Evolutionary conservation across 2,113 vertebrate species (phyloP).

Genomic region (Phasianus colchicus): DNA sequence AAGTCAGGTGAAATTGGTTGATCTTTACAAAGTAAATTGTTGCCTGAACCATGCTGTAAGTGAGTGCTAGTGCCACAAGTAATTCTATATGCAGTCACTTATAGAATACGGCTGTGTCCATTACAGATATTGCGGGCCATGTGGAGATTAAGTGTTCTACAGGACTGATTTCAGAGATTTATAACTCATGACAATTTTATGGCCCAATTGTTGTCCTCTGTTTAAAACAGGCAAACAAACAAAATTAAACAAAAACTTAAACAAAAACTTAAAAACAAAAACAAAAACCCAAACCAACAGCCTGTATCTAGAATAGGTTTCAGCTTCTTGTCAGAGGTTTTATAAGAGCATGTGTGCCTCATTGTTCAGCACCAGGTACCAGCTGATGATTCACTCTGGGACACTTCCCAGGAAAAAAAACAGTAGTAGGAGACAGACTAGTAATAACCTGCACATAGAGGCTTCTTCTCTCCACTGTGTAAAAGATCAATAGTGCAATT

Average conservation of each 20-base stretch:
- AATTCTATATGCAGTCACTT: background rate
- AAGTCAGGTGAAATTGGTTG: background rate
- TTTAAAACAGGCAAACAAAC: background rate
- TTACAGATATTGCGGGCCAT: background rate
- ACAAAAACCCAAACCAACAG: background rate
- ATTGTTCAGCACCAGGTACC: background rate
- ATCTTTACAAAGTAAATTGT: slow-evolving; percentile 13
- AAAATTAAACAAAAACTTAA: background rate
- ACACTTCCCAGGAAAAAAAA: background rate
- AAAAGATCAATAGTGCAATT: background rate
- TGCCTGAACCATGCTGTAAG: background rate
- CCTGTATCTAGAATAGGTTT: background rate
- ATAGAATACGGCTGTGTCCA: background rate
- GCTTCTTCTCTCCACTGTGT: background rate
- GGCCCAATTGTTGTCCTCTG: background rate
- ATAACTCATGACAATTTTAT: slow-evolving; percentile 24
- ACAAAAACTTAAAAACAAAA: background rate
- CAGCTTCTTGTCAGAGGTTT: background rate
- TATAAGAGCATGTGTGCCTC: background rate
- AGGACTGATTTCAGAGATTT: slow-evolving; percentile 28
- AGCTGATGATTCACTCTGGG: background rate
- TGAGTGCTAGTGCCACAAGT: background rate
- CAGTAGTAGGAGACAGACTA: background rate
- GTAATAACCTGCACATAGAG: background rate
- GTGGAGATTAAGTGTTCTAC: slow-evolving; percentile 8